Base-by-base conservation (phyloP, 2,888 invertebrate species). In the Dryobota labecula region DNA sequence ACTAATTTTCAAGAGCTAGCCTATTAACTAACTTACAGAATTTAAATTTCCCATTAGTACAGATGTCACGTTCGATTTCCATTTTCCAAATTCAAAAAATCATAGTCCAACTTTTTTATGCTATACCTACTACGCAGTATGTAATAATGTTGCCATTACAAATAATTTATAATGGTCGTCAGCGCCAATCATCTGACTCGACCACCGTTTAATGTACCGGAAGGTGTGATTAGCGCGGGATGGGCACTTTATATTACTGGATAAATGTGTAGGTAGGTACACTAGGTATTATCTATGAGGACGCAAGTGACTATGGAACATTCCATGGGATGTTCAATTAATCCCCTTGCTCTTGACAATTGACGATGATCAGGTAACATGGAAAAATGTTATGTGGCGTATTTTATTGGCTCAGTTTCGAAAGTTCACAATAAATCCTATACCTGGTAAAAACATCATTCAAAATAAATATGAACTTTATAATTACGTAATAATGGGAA, bases 131-230 rank as follows among this genome's bases (percentile, higher is more conserved):
- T 33, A 15, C 54, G 51, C 51, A 53, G n/a, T 33, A 11, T 64
- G 63, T 41, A 54, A 62, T 66, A 65, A 76, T 73, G 58, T 64
- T 64, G 73, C 66, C 49, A 78, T 71, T 78, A 78, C 38, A 80
- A 80, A 70, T 68, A 69, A 83, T 65, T 61, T 51, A 57, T 65
- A 57, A 38, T 69, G 56, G 53, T 84, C 68, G 51, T 75, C 79
- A 68, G 56, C 73, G 43, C 73, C 79, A 87, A 87, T 87, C 82
- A 81, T 83, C 66, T 81, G 81, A 77, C 73, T 73, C 73, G 68
- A 65, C 80, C 83, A 82, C 78, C 87, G 88, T 90, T 88, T 90
- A 90, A 92, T 91, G 83, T 87, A 86, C 88, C 90, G 94, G 94
- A 94, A 92, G 89, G 76, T 57, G 79, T 87, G 84, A 92, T 91